Percentiles rank a stretch among this genome's conserved stretches.
Conservation (phyloP, 2,888 invertebrate species). For the Cheilosia vulpina region DNA sequence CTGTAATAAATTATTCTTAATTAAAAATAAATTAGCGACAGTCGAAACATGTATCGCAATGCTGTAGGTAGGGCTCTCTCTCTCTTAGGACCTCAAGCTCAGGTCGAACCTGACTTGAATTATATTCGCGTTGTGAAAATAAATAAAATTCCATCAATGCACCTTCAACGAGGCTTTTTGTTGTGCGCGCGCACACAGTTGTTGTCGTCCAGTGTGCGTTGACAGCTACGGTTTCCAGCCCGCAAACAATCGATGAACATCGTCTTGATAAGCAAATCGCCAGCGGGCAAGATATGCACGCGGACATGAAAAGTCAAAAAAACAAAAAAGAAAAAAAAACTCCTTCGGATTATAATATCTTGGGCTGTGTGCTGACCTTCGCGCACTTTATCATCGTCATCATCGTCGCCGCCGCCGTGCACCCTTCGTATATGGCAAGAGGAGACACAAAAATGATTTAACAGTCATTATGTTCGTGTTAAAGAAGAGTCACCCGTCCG, state of each 20-base stretch:
- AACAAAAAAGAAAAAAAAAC: neutral
- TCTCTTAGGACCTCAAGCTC: conserved; percentile 28
- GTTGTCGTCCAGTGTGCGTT: conserved; percentile 66
- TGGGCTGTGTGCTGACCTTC: conserved; percentile 33
- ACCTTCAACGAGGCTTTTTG: conserved; percentile 57
- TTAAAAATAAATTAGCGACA: conserved; percentile 74
- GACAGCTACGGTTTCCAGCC: conserved; percentile 60
- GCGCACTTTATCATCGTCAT: conserved; percentile 61
- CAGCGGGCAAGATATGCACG: conserved; percentile 56
- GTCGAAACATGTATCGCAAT: conserved; percentile 65
- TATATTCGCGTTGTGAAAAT: conserved; percentile 54
- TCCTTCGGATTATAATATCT: conserved; percentile 25
- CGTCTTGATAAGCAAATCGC: conserved; percentile 71
- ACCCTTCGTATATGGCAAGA: conserved; percentile 4
- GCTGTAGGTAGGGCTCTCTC: conserved; percentile 56
- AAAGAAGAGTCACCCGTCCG: conserved; percentile 63
- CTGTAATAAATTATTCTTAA: conserved; percentile 65
- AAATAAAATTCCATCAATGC: conserved; percentile 58
- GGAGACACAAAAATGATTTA: conserved; percentile 74
- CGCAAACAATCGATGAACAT: conserved; percentile 69
- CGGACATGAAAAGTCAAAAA: conserved; percentile 5
- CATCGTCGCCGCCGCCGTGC: neutral
- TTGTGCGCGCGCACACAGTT: conserved; percentile 1
- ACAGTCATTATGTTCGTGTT: conserved; percentile 75
- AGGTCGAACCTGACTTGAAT: conserved; percentile 50